Evolutionary conservation across 2,888 invertebrate species (phyloP), one percentile per base, ranked within the genome.

Genomic region (Latheticus oryzae): DNA sequence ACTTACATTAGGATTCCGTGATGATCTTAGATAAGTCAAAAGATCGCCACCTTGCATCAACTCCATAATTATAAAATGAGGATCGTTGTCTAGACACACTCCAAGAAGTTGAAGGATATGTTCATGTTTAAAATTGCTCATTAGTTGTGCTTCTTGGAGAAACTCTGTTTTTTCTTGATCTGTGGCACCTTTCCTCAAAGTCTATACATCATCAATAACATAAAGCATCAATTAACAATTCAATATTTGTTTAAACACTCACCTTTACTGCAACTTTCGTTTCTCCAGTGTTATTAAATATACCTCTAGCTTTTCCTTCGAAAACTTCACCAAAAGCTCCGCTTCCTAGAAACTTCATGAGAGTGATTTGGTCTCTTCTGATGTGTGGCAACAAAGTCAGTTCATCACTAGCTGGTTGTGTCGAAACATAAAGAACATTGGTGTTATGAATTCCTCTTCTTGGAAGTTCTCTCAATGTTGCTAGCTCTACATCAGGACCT

Each of bases 271-370:
- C 97, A n/a, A 97, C 95, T 72, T 89, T 88, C 9, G 86, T 89
- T 53, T 87, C 87, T 12, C 82, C 82, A 21, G 80, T 81, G 3
- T 83, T 83, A 43, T 84, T 84, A 5, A 52, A 51, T 30, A 90
- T 80, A 64, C 89, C 85, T 63, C 86, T 84, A 0, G 94, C 92
- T 58, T 90, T 83, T 0, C 97, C 98, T 80, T 96, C 95, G 75
- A 92, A 96, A 1, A 98, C 98, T 79, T 97, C 96, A 0, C 98
- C 98, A 73, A 98, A 99, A 0, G 97, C 97, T 0, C 98, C 98
- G 55, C 93, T 92, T 0, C 97, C 98, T 45, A 99, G 82, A 75
- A 95, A 94, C 73, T 93, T 93, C 7, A 88, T 89, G 16, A 95
- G 80, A 0, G 89, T 90, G 53, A 98, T 90, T 74, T 95, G 93